Evolutionary conservation across 2,888 invertebrate genomes (phyloP), one percentile per base, ranked within the genome.

Genomic region (Elysia crispata): DNA sequence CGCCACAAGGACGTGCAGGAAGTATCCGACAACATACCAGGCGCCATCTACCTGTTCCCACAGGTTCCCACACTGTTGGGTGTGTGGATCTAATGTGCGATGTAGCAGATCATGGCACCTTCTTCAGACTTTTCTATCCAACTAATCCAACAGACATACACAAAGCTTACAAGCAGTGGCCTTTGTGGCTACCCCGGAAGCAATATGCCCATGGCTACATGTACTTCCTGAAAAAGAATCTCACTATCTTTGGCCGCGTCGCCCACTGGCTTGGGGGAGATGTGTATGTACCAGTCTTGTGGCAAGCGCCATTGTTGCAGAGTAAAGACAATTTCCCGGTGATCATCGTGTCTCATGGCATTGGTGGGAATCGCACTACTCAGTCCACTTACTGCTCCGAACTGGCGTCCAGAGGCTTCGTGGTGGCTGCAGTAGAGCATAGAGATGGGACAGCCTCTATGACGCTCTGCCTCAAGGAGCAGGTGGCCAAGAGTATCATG

Each of bases 281-380:
- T 66, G 88, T 93, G 30, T 92, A 93, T 80, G 93, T 94, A 67
- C 94, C 94, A 0, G 94, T 93, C 0, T 85, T 94, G 60, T 94
- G 93, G 91, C 92, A 93, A 80, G 93, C 92, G 54, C 92, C 92
- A 81, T 74, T 89, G 8, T 78, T 87, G 6, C 84, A 86, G 33
- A 75, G 83, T 18, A 84, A 85, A 23, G 79, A 78, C 5, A 85
- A 86, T 57, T 92, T 89, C 80, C 95, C 95, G 62, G 93, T 95
- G 28, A 88, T 95, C 50, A 91, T 95, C 33, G 93, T 95, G 86
- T 95, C 95, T 0, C 95, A 95, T 89, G 95, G 95, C 0, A 92
- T 95, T 41, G 94, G 94, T 0, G 94, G 94, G 0, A 93, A 93
- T 85, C 91, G 95, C 83, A 94, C 94, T 78, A 92, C 94, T 20